phyloP scores from a whole-genome alignment of 2,797 vertebrate species.

The Macrochelys suwanniensis region DNA sequence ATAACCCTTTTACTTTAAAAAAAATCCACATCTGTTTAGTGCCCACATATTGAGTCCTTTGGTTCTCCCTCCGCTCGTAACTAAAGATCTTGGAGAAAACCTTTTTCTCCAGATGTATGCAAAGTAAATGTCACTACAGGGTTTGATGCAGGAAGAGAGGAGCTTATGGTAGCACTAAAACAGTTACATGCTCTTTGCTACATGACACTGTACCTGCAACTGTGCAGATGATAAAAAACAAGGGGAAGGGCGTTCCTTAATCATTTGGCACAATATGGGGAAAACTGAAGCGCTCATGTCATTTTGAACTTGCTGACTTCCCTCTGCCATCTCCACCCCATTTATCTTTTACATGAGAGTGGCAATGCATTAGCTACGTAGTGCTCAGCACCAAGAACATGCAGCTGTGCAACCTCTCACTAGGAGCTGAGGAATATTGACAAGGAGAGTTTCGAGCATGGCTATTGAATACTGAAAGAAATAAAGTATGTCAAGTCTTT shows the following conservation, averaged over 20 bases:
- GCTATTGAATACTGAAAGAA: background rate
- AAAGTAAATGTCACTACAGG: background rate
- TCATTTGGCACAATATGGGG: background rate
- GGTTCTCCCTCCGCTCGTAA: background rate
- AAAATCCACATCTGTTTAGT: background rate
- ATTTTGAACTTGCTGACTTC: background rate
- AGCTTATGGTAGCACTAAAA: background rate
- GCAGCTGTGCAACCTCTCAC: background rate
- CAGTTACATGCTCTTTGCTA: background rate
- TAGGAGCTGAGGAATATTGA: background rate
- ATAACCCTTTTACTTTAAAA: background rate
- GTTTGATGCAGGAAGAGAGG: background rate
- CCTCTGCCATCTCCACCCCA: background rate
- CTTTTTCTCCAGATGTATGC: background rate
- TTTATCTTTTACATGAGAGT: background rate
- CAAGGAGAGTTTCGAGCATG: background rate
- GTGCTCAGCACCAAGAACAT: background rate
- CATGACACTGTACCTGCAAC: background rate
- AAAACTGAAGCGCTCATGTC: background rate
- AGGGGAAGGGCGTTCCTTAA: background rate
- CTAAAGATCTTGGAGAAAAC: background rate
- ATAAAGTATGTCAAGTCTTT: background rate
- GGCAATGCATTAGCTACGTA: background rate
- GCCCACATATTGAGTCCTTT: background rate
- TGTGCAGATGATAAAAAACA: background rate